Conservation (phyloP, 2,888 invertebrate species). For the Brassicogethes aeneus region DNA sequence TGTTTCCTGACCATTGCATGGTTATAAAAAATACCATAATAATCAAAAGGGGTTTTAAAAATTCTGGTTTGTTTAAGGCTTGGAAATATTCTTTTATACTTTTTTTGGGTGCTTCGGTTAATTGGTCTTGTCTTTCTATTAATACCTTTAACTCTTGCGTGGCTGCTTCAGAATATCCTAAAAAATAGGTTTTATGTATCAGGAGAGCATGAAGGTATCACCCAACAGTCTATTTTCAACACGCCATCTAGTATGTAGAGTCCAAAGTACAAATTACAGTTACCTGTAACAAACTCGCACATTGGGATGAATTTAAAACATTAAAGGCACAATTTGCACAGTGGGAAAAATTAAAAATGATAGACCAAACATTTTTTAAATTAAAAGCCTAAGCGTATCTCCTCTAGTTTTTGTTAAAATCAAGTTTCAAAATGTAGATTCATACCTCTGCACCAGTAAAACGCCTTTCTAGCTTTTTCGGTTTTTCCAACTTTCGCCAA, state of each 20-base stretch:
- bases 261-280: background rate
- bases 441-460: slow-evolving; percentile 53
- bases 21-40: slow-evolving; percentile 56
- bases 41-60: slow-evolving; percentile 50
- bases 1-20: slow-evolving; percentile 60
- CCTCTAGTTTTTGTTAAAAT: background rate
- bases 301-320: too few species aligned
- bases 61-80: slow-evolving; percentile 41
- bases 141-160: slow-evolving; percentile 44
- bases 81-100: slow-evolving; percentile 4
- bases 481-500: slow-evolving; percentile 49
- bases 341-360: too few species aligned
- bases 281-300: too few species aligned
- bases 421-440: too few species aligned
- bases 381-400: too few species aligned
- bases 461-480: slow-evolving; percentile 49
- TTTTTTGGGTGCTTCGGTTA: slow-evolving; percentile 1
- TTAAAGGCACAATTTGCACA: too few species aligned
- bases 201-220: too few species aligned
- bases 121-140: slow-evolving; percentile 36
- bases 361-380: too few species aligned
- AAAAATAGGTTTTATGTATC: background rate
- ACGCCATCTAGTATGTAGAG: background rate
- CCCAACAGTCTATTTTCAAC: background rate
- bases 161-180: slow-evolving; percentile 38